Conservation (phyloP, 2,113 vertebrate genomes). For the Oenanthe oenanthe region DNA sequence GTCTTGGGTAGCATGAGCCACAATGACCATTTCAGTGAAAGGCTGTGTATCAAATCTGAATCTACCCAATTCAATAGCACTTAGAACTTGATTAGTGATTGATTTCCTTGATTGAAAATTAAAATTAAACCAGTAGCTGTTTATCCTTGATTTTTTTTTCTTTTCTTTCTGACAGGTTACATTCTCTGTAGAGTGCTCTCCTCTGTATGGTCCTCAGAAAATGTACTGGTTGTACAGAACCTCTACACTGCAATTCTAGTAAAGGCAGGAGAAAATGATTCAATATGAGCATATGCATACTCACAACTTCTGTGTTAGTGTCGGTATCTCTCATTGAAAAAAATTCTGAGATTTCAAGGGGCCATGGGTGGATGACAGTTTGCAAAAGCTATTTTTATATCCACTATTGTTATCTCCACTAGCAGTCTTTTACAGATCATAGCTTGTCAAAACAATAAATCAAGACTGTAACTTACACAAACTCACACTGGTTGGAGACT, state of each 20-base stretch:
- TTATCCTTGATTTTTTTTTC: background rate
- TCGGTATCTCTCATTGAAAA: background rate
- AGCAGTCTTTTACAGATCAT: background rate
- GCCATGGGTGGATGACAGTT: background rate
- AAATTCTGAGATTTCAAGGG: background rate
- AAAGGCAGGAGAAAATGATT: background rate
- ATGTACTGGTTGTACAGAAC: background rate
- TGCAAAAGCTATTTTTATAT: background rate
- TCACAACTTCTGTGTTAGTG: background rate
- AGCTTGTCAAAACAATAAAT: constrained; percentile 37
- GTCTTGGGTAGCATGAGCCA: background rate
- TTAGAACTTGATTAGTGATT: background rate
- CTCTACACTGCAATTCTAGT: background rate
- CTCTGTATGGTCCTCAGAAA: background rate
- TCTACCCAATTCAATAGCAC: background rate
- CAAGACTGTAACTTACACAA: background rate
- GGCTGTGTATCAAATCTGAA: background rate
- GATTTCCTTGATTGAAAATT: background rate
- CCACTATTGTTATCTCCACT: background rate
- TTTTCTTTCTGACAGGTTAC: background rate
- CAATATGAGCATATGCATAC: background rate
- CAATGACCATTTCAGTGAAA: background rate
- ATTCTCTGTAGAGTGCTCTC: background rate
- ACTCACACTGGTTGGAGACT: background rate
- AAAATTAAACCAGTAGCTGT: background rate